Evolutionary conservation across 2,113 vertebrate species (phyloP).

Genomic region (Stegostoma tigrinum): DNA sequence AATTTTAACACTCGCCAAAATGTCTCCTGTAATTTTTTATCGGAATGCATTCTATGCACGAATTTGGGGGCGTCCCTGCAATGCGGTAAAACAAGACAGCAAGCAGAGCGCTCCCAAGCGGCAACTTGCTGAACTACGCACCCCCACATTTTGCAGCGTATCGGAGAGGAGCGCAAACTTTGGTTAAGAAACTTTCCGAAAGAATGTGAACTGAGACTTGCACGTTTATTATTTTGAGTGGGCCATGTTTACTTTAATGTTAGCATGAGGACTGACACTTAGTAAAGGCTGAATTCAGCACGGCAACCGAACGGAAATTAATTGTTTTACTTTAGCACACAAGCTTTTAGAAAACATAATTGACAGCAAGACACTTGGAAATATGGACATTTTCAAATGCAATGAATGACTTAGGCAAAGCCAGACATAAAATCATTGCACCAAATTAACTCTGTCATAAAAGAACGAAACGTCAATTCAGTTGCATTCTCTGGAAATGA

Average conservation of each 20-base stretch:
- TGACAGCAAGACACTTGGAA: not conserved
- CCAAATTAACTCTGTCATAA: not conserved
- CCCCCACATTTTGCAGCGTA: not conserved
- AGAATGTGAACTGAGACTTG: not conserved
- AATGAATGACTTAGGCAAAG: not conserved
- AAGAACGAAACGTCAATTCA: not conserved
- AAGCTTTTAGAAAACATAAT: not conserved
- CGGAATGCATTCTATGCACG: not conserved
- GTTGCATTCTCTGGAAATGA: not conserved
- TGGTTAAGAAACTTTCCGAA: not conserved
- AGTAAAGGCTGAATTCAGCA: not conserved
- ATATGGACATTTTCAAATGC: not conserved
- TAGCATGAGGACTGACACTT: not conserved
- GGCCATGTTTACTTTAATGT: not conserved
- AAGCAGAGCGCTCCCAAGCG: not conserved
- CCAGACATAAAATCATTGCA: not conserved
- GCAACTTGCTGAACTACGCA: not conserved
- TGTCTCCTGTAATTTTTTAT: not conserved
- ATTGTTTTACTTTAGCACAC: not conserved
- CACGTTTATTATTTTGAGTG: not conserved
- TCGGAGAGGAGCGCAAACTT: not conserved
- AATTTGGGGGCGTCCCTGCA: not conserved
- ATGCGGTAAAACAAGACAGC: slow-evolving; percentile 12
- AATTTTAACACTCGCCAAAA: not conserved
- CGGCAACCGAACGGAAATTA: not conserved